Base-by-base conservation (phyloP, 2,113 vertebrate genomes). In the Phoxinus phoxinus region DNA sequence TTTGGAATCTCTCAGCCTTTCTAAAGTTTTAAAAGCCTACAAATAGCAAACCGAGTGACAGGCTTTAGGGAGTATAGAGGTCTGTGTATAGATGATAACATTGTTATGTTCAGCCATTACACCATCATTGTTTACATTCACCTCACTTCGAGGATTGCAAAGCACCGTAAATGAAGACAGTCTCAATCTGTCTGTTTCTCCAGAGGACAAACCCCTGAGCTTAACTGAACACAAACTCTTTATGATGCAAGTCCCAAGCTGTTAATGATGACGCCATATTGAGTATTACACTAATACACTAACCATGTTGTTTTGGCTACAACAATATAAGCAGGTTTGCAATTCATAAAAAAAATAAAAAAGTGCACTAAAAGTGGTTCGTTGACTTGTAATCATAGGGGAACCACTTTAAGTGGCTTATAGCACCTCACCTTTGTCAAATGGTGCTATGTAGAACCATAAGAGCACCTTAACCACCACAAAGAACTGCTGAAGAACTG, bases 101-200 rank as follows among this genome's bases (percentile, higher is more conserved):
- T 73, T n/a, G 63, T 80, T 61, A 35, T 7, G 6, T 63, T 63
- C n/a, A 63, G 56, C 53, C 23, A 35, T 25, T n/a, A 51, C 35
- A 32, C 67, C 21, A 35, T 41, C 21, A 27, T 17, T 76, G 17
- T 58, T 56, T 67, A 77, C 83, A 86, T 56, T 37, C 11, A n/a
- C 56, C 35, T n/a, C 37, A 65, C 83, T 81, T 86, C 46, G 76
- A 81, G 65, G 73, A 77, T 67, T 81, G 83, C 89, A 74, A 74
- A 46, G 71, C 25, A 46, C 41, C 8, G 17, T 77, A 32, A 77
- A 56, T 32, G 46, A 27, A 77, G 48, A 30, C 74, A 71, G 71
- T 67, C 87, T 87, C 86, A 82, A 90, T 75, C 85, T 85, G 82
- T 87, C 87, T 84, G 75, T 89, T 82, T 80, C 84, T 76, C 88